These are phyloP conservation scores for Emmelina monodactyla DNA, from an alignment of 2,888 invertebrate genomes.

Conservation along the genomic window DNA sequence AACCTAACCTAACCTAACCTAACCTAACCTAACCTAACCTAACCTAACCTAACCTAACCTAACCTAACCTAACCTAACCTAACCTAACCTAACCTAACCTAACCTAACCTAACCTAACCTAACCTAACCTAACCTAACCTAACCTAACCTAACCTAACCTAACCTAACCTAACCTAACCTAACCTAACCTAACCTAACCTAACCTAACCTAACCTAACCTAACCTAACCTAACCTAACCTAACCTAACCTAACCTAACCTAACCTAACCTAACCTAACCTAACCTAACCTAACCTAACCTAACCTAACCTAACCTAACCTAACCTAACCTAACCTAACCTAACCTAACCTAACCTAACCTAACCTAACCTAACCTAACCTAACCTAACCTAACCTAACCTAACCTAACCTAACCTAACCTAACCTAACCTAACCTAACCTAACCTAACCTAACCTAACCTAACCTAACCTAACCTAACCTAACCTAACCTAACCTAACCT, in stretches of 20 bases:
- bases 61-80: constrained; percentile 17
- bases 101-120: constrained; percentile 15
- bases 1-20: constrained; percentile 14
- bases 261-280: constrained; percentile 14
- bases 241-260: constrained; percentile 15
- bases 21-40: constrained; percentile 19
- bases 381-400: constrained; percentile 15
- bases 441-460: constrained; percentile 19
- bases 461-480: constrained; percentile 20
- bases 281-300: constrained; percentile 14
- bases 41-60: constrained; percentile 20
- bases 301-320: constrained; percentile 19
- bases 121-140: constrained; percentile 14
- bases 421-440: constrained; percentile 14
- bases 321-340: constrained; percentile 20
- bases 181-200: constrained; percentile 20
- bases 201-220: constrained; percentile 17
- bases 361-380: constrained; percentile 15
- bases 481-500: constrained; percentile 17
- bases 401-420: constrained; percentile 14
- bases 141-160: constrained; percentile 14
- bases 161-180: constrained; percentile 19
- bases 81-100: constrained; percentile 15
- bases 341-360: constrained; percentile 17
- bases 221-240: constrained; percentile 15